These are phyloP conservation scores for Recurvirostra avosetta DNA, from an alignment of 2,113 vertebrate genomes.

Conservation along the genomic window DNA sequence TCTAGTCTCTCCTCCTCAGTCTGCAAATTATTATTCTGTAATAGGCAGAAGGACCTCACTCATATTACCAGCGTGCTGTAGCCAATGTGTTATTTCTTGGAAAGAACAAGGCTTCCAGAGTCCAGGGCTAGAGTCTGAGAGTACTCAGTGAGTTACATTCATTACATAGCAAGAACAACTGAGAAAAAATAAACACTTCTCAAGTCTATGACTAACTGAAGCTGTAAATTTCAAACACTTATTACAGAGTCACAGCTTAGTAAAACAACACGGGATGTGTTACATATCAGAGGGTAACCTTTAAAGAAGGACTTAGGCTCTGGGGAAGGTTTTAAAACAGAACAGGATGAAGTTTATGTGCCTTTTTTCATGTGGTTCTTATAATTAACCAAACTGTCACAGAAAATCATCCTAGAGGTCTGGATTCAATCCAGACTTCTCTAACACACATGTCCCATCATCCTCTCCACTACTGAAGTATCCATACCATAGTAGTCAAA, in stretches of 20 bases:
- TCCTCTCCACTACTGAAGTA: neutral
- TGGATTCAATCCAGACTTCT: slow-evolving; percentile 16
- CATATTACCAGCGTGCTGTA: neutral
- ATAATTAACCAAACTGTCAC: slow-evolving; percentile 36
- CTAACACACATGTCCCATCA: neutral
- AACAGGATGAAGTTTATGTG: slow-evolving; percentile 9
- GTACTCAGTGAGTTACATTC: neutral
- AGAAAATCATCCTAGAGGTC: slow-evolving; percentile 24
- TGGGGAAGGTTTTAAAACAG: slow-evolving; percentile 29
- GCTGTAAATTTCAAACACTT: slow-evolving; percentile 55
- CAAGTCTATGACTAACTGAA: slow-evolving; percentile 8
- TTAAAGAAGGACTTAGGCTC: neutral
- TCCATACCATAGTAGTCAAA: neutral
- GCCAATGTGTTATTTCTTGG: neutral
- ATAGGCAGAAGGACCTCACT: neutral
- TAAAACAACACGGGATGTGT: slow-evolving; percentile 7
- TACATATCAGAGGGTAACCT: slow-evolving; percentile 34
- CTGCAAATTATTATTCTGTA: neutral
- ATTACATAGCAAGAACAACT: slow-evolving; percentile 21
- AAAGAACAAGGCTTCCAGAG: neutral
- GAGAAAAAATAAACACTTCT: slow-evolving; percentile 61
- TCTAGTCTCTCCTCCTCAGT: neutral
- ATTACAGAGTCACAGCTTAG: slow-evolving; percentile 24
- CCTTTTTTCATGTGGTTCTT: slow-evolving; percentile 29
- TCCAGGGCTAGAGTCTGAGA: neutral